Evolutionary conservation across 2,888 invertebrate genomes (phyloP).

Genomic region (Drosophila melanosoma): DNA sequence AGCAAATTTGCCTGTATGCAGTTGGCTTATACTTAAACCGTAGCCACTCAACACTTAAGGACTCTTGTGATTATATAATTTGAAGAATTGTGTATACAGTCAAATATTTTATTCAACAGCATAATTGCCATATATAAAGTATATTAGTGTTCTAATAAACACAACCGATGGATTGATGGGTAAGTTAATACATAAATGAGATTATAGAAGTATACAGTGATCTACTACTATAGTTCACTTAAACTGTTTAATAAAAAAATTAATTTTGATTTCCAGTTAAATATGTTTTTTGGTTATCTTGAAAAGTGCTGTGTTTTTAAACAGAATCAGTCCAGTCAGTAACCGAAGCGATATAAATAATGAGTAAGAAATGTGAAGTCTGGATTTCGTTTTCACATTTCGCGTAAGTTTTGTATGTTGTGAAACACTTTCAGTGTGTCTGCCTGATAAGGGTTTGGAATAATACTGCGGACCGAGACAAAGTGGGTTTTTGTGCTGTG

Average conservation of each 20-base stretch:
- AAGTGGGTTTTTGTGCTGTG: conserved; percentile 5
- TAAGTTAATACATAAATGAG: conserved; percentile 34
- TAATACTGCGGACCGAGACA: conserved; percentile 58
- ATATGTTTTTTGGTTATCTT: neutral
- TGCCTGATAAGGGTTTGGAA: conserved; percentile 55
- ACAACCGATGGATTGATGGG: conserved; percentile 39
- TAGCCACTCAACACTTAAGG: conserved; percentile 40
- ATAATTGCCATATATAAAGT: conserved; percentile 19
- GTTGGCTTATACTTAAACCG: conserved; percentile 19
- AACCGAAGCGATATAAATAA: neutral
- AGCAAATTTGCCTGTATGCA: conserved; percentile 18
- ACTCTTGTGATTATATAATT: conserved; percentile 59
- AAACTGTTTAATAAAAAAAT: neutral
- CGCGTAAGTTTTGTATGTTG: conserved; percentile 29
- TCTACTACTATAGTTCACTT: neutral
- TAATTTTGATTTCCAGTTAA: neutral
- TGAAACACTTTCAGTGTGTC: conserved; percentile 2
- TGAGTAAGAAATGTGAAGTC: neutral
- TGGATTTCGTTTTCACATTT: conserved; percentile 14
- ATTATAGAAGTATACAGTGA: neutral
- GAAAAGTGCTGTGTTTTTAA: neutral
- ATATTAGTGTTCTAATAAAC: neutral
- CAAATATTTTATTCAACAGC: conserved; percentile 2
- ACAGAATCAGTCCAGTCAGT: neutral
- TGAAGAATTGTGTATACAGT: conserved; percentile 28